phyloP scores from a whole-genome alignment of 2,113 vertebrate genomes.

The Jaculus jaculus region DNA sequence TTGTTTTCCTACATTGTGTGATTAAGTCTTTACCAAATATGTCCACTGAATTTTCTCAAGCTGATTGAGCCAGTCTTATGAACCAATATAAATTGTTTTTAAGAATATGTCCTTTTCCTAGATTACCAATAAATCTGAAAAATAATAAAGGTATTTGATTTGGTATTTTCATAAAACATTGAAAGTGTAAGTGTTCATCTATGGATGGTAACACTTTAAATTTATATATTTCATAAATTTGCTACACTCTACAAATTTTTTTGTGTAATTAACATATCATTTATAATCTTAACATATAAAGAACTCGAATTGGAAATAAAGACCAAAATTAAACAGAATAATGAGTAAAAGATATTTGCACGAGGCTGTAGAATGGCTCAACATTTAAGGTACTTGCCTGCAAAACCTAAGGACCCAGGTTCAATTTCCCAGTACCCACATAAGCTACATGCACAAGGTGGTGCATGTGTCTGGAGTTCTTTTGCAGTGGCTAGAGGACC shows the following conservation, averaged over 20 bases:
- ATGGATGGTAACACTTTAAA: neutral
- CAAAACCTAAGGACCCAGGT: too few species aligned
- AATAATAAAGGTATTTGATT: neutral
- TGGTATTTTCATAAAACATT: neutral
- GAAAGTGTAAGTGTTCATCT: neutral
- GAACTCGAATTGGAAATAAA: slow-evolving; percentile 5
- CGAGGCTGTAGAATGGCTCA: too few species aligned
- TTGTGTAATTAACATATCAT: neutral
- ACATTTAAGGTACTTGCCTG: too few species aligned
- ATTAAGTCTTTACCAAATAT: neutral
- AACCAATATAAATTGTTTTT: neutral
- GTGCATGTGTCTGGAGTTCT: too few species aligned
- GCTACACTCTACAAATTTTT: neutral
- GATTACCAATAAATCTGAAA: neutral
- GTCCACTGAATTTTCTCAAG: neutral
- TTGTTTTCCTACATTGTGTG: neutral
- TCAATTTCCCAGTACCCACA: too few species aligned
- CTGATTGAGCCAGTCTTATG: neutral
- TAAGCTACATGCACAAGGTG: too few species aligned
- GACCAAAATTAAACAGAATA: slow-evolving; percentile 29
- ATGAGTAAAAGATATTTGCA: neutral
- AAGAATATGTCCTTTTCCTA: neutral
- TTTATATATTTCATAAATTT: neutral
- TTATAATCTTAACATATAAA: slow-evolving; percentile 20
- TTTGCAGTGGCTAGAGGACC: too few species aligned